Evolutionary conservation across 2,888 invertebrate genomes (phyloP).

Genomic region (Brachypalpus laphriformis): DNA sequence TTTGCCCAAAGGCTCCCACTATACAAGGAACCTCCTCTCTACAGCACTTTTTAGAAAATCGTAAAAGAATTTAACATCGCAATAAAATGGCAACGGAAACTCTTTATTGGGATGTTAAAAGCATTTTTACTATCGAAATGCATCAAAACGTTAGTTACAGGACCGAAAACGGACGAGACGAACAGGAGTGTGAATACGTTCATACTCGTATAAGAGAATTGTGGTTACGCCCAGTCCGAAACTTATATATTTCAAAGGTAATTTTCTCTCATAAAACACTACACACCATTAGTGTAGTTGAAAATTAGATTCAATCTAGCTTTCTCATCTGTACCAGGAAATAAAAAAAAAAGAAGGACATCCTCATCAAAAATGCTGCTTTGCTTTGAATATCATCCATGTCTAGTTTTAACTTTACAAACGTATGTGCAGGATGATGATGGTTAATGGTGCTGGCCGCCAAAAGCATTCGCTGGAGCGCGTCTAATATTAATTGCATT

Average conservation of each 20-base stretch:
- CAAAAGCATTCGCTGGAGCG: conserved; percentile 35
- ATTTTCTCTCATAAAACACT: conserved; percentile 45
- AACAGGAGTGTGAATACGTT: neutral
- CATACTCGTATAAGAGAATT: conserved; percentile 4
- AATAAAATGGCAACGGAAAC: conserved; percentile 62
- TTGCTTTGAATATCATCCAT: conserved; percentile 10
- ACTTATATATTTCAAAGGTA: conserved; percentile 29
- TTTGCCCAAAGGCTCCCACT: conserved; percentile 9
- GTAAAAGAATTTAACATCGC: conserved; percentile 70
- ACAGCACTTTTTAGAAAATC: conserved; percentile 60
- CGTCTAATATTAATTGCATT: conserved; percentile 68
- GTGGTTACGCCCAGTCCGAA: conserved; percentile 4
- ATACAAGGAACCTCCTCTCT: conserved; percentile 25
- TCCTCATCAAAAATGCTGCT: conserved; percentile 46
- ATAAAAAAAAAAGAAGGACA: neutral
- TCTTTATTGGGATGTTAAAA: conserved; percentile 69
- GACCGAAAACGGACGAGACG: neutral
- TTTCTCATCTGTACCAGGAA: neutral
- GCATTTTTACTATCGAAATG: conserved; percentile 73
- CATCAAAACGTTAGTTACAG: conserved; percentile 51
- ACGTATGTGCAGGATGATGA: conserved; percentile 3
- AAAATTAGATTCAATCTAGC: conserved; percentile 51
- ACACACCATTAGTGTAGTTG: conserved; percentile 34
- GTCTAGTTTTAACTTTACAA: conserved; percentile 20
- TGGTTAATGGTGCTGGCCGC: neutral